phyloP scores from a whole-genome alignment of 2,797 vertebrate genomes.

The Orientallactaga sibirica region DNA sequence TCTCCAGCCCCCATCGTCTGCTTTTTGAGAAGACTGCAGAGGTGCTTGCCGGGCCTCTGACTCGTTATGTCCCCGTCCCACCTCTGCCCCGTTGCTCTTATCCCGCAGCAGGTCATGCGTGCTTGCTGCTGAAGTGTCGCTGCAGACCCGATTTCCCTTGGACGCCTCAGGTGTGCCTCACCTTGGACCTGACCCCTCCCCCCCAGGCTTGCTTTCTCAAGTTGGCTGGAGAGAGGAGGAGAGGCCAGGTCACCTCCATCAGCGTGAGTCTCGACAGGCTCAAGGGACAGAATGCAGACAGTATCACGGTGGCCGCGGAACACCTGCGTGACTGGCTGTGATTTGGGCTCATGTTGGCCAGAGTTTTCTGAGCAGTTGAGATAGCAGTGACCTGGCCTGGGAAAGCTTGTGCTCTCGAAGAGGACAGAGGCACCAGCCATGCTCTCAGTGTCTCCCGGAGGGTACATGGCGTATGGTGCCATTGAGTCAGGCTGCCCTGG shows the following conservation, averaged over 20 bases:
- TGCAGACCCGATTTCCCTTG: background rate
- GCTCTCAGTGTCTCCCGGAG: background rate
- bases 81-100: background rate
- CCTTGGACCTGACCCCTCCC: background rate
- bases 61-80: background rate
- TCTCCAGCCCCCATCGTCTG: too few relatives aligned
- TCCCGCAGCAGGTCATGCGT: background rate
- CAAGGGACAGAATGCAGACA: background rate
- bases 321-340: background rate
- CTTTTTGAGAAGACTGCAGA: background rate
- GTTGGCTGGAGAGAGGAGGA: background rate
- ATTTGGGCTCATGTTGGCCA: background rate
- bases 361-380: too few relatives aligned
- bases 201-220: background rate
- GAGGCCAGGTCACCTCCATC: background rate
- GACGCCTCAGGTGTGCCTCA: background rate
- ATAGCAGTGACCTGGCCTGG: background rate
- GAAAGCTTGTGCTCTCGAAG: background rate
- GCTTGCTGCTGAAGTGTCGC: background rate
- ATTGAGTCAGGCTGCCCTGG: background rate
- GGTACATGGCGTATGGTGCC: accelerated
- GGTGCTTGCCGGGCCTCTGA: background rate
- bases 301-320: background rate
- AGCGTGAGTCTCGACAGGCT: background rate
- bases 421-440: background rate